Conservation (phyloP, 2,888 invertebrate species). For the Epirrhoe tristata region DNA sequence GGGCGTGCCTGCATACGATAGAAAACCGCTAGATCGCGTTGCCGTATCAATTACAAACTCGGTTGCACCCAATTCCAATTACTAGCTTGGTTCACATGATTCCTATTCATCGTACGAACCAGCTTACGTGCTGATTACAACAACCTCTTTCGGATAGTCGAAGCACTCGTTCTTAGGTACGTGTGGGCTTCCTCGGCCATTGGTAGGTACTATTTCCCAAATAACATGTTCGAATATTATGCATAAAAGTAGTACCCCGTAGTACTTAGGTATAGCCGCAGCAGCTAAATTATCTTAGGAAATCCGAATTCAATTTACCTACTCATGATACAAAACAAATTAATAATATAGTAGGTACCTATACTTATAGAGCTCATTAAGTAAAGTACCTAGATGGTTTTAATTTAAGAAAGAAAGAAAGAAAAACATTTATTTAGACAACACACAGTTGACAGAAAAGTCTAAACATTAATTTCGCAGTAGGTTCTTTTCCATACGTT, state of each 20-base stretch:
- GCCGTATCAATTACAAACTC: slow-evolving; percentile 81
- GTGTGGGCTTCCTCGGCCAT: slow-evolving; percentile 29
- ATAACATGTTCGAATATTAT: slow-evolving; percentile 11
- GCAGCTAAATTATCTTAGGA: slow-evolving; percentile 20
- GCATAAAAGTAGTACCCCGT: too few relatives aligned
- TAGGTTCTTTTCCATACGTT: not conserved
- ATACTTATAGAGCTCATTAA: too few relatives aligned
- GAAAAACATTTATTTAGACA: too few relatives aligned
- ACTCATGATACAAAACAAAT: not conserved
- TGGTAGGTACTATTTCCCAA: slow-evolving; percentile 23
- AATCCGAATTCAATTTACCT: slow-evolving; percentile 9
- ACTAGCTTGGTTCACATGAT: slow-evolving; percentile 79
- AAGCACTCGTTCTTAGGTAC: slow-evolving; percentile 35
- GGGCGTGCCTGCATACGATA: slow-evolving; percentile 70
- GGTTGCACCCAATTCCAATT: slow-evolving; percentile 74
- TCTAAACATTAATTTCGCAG: too few relatives aligned
- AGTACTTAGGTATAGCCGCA: too few relatives aligned
- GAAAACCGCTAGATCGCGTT: slow-evolving; percentile 77
- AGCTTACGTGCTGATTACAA: slow-evolving; percentile 54
- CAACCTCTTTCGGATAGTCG: slow-evolving; percentile 38
- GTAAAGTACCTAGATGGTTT: too few relatives aligned
- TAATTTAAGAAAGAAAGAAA: too few relatives aligned
- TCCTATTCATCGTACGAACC: slow-evolving; percentile 68
- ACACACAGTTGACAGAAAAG: too few relatives aligned
- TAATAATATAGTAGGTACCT: not conserved